These are phyloP conservation scores for Zophobas atratus DNA, from an alignment of 1,140 invertebrate species.

Conservation along the genomic window DNA sequence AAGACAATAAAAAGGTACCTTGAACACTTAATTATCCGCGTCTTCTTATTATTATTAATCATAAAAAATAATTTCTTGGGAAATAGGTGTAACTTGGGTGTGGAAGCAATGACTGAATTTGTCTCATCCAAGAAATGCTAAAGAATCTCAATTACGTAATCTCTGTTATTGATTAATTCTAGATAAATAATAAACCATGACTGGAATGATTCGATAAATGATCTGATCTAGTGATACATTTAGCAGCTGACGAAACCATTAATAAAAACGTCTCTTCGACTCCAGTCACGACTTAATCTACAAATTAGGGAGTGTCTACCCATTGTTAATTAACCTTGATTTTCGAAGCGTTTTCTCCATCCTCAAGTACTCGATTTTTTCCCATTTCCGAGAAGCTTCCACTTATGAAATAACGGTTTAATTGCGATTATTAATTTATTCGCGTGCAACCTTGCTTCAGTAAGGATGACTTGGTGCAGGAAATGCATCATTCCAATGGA, in stretches of 20 bases:
- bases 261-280: constrained; percentile 1
- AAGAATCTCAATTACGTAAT: no score
- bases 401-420: constrained; percentile 1
- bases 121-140: no score
- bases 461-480: neutral
- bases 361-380: neutral
- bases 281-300: constrained; percentile 32
- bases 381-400: neutral
- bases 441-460: no score
- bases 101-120: no score
- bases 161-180: no score
- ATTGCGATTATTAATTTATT: no score
- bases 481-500: constrained; percentile 6
- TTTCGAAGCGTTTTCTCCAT: neutral
- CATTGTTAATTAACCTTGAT: constrained; percentile 17
- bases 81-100: no score
- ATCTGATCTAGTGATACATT: constrained; percentile 5
- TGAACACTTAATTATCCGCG: no score
- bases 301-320: constrained; percentile 23
- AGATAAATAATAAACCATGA: no score
- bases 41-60: no score
- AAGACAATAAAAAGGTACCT: neutral
- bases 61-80: no score
- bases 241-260: neutral
- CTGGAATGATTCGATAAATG: neutral